These are phyloP conservation scores for Lytechinus variegatus DNA, from an alignment of 35 echinoderm and acorn worm species.

Conservation along the genomic window DNA sequence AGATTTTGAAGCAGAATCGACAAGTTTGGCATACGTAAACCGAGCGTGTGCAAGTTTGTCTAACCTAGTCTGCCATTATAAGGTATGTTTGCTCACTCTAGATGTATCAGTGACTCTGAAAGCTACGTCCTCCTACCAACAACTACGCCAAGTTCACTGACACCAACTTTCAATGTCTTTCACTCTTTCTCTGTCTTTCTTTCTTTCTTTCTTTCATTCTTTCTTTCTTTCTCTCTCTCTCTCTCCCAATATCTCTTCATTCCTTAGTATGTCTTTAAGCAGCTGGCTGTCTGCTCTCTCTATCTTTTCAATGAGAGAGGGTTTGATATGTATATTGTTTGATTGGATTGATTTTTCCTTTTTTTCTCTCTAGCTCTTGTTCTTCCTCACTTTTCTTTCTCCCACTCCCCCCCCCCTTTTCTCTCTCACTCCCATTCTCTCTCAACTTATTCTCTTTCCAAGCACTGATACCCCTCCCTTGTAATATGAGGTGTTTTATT, in stretches of 20 bases:
- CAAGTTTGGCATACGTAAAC: constrained; percentile 49
- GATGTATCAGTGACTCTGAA: constrained; percentile 39
- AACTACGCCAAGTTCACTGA: constrained; percentile 46
- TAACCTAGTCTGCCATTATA: constrained; percentile 47
- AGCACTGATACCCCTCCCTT: background rate
- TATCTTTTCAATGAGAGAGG: background rate
- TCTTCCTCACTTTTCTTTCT: background rate
- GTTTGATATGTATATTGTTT: too few species aligned
- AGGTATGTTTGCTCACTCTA: constrained; percentile 50
- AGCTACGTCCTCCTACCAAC: constrained; percentile 37
- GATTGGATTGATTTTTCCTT: background rate
- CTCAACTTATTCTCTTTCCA: background rate
- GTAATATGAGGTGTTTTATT: constrained; percentile 37
- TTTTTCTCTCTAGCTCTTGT: background rate
- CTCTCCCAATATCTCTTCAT: background rate
- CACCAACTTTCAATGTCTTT: background rate
- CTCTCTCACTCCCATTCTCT: background rate
- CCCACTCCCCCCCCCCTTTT: background rate
- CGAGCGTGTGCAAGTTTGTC: constrained; percentile 50
- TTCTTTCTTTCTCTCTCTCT: background rate
- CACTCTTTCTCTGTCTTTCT: background rate
- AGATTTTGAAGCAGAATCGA: background rate
- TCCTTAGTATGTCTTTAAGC: background rate
- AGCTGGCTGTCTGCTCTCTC: background rate
- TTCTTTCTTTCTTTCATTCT: background rate